Conservation (phyloP, 2,888 invertebrate genomes). For the Sylvicola cinctus region DNA sequence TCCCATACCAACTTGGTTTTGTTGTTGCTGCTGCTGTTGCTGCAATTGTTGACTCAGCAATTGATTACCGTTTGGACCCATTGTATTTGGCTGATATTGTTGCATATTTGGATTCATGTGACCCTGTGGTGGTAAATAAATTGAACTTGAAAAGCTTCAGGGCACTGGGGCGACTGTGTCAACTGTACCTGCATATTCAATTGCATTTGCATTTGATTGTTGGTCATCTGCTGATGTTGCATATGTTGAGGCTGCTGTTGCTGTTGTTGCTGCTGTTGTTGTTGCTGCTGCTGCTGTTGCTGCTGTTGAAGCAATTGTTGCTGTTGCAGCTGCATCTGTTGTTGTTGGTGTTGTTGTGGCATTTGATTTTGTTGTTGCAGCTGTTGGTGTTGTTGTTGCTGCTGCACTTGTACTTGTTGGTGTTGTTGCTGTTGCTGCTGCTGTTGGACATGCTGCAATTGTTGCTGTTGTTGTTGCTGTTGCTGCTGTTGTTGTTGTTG, state of each 20-base stretch:
- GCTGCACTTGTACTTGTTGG: conserved; percentile 17
- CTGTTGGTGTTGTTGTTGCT: conserved; percentile 30
- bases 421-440: conserved; percentile 13
- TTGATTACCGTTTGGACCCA: conserved; percentile 31
- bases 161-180: background rate
- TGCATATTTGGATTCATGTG: conserved; percentile 26
- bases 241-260: conserved; percentile 25
- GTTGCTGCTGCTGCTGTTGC: conserved; percentile 25
- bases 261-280: conserved; percentile 20
- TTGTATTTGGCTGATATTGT: conserved; percentile 18
- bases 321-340: conserved; percentile 13
- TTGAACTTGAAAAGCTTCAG: conserved; percentile 1
- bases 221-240: conserved; percentile 15
- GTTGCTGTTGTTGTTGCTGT: conserved; percentile 18
- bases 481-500: conserved; percentile 17
- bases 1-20: background rate
- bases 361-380: conserved; percentile 23
- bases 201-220: conserved; percentile 16
- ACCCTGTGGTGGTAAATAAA: conserved; percentile 5
- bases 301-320: conserved; percentile 22
- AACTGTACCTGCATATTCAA: conserved; percentile 22
- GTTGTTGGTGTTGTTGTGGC: conserved; percentile 19
- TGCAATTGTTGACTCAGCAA: conserved; percentile 23
- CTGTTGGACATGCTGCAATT: conserved; percentile 19
- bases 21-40: too few species aligned